Base-by-base conservation (phyloP, 2,797 vertebrate genomes). In the Crocodylus rhombifer region DNA sequence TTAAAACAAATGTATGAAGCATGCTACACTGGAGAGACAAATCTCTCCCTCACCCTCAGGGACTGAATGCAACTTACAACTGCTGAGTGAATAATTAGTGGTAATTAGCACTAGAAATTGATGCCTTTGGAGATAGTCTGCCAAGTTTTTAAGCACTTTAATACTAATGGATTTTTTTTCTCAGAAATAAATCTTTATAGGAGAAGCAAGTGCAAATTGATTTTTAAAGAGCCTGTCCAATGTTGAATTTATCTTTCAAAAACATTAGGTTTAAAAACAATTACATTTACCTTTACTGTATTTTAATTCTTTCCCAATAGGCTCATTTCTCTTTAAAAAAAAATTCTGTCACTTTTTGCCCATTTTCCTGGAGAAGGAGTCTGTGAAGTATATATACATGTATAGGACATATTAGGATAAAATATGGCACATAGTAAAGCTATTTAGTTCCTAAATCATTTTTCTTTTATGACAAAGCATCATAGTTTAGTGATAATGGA, bases 81-180 rank as follows among this genome's bases (percentile, higher is more conserved):
- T 96, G 96, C 97, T 96, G 97, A 97, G 97, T 98, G 97, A 98
- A 97, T 98, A 98, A 98, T 98, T 98, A 98, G 97, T 97, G 97
- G 96, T 98, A 98, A 98, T 98, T 98, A 98, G 97, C 96, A 93
- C 91, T 77, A 96, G 97, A 97, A 98, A 97, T 97, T 97, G 97
- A 98, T 97, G 97, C 96, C 97, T 97, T 98, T 97, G 95, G 97
- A 98, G 97, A 98, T 98, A 97, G 96, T 96, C 96, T 97, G 97
- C 97, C 97, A 98, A 97, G 97, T 97, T 98, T 97, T 97, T 97
- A 98, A 98, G 97, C 97, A 97, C 95, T 98, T 97, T 97, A 97
- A 98, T 98, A 98, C 97, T 97, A 98, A 98, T 98, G 97, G 96
- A 95, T 95, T 96, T 95, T 96, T 96, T 96, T 95, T 93, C 92